A percentile compares a stretch with the other conserved stretches of the same genome.
phyloP scores from a whole-genome alignment of 2,113 vertebrate species.

The Phyllopteryx taeniolatus region DNA sequence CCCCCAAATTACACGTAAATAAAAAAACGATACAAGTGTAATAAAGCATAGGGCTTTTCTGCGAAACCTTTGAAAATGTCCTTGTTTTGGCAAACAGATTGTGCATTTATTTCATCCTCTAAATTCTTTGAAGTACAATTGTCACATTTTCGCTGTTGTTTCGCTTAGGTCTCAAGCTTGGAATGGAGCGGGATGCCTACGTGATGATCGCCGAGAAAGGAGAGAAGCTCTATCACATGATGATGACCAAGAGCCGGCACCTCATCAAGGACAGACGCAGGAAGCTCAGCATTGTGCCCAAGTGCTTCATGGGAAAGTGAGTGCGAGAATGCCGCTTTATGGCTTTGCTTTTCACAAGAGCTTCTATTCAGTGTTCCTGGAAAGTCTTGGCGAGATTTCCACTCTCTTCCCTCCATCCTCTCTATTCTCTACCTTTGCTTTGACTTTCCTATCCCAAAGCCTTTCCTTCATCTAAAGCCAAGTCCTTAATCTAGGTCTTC shows the following conservation, averaged over 20 bases:
- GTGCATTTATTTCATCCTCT: too few relatives aligned
- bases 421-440: neutral
- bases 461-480: slow-evolving; percentile 13
- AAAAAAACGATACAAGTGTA: too few relatives aligned
- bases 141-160: neutral
- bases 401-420: slow-evolving; percentile 41
- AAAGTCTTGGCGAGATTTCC: slow-evolving; percentile 47
- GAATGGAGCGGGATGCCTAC: slow-evolving; percentile 96
- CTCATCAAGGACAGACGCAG: slow-evolving; percentile 94
- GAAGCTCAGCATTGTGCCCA: slow-evolving; percentile 94
- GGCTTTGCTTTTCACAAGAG: slow-evolving; percentile 40
- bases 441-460: neutral
- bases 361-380: slow-evolving; percentile 29
- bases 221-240: slow-evolving; percentile 98
- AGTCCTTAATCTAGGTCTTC: slow-evolving; percentile 9
- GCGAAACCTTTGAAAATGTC: too few relatives aligned
- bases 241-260: slow-evolving; percentile 93
- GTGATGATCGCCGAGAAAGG: slow-evolving; percentile 98
- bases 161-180: slow-evolving; percentile 86
- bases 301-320: slow-evolving; percentile 99
- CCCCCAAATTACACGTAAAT: too few relatives aligned
- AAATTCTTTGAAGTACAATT: too few relatives aligned
- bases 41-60: too few relatives aligned
- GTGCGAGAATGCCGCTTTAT: slow-evolving; percentile 57
- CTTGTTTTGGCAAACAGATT: too few relatives aligned